These are phyloP conservation scores for Cynopterus sphinx DNA, from an alignment of 2,797 vertebrate species.

Conservation along the genomic window DNA sequence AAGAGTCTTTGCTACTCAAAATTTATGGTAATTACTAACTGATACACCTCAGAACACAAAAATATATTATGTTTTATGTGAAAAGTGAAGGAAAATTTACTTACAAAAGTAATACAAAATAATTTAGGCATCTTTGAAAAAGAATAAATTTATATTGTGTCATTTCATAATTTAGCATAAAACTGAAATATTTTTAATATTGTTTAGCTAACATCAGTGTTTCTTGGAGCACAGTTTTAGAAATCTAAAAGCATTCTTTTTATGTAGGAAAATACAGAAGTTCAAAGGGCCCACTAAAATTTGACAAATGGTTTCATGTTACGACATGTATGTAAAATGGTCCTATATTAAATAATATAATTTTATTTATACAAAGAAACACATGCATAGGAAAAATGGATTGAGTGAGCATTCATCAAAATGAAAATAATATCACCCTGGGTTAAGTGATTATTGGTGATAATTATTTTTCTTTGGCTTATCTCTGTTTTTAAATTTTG, in stretches of 20 bases:
- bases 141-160: background rate
- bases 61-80: background rate
- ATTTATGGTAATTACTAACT: background rate
- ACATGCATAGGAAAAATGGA: background rate
- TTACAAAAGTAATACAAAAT: slow-evolving; percentile 7
- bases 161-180: background rate
- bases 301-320: background rate
- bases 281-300: background rate
- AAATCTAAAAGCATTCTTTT: background rate
- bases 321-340: background rate
- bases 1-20: background rate
- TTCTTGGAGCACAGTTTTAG: background rate
- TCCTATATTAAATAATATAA: background rate
- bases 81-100: background rate
- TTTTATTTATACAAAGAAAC: background rate
- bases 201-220: background rate
- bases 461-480: background rate
- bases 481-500: background rate
- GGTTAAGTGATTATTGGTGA: background rate
- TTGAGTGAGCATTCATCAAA: background rate
- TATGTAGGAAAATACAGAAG: background rate
- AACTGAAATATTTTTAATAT: background rate
- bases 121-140: background rate
- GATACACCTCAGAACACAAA: background rate
- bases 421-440: background rate